phyloP scores from a whole-genome alignment of 2,888 invertebrate species.

The Chloromyia formosa region DNA sequence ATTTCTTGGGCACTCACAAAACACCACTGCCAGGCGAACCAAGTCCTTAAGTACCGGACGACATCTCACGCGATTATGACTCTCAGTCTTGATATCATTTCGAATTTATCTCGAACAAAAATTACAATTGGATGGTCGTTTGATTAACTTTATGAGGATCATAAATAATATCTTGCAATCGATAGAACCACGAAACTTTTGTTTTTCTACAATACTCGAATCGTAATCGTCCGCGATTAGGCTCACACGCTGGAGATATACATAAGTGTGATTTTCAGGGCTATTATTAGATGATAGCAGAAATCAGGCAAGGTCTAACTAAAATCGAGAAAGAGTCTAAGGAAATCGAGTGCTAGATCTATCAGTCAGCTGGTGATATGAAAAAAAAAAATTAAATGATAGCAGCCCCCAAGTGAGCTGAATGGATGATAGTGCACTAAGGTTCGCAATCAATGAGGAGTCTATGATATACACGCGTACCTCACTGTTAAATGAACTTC shows the following conservation, averaged over 20 bases:
- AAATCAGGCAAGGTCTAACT: neutral
- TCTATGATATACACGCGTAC: neutral
- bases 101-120: conserved; percentile 16
- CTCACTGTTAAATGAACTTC: neutral
- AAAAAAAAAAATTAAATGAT: neutral
- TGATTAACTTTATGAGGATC: conserved; percentile 18
- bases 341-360: neutral
- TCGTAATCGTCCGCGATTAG: neutral
- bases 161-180: conserved; percentile 8
- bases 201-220: neutral
- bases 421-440: neutral
- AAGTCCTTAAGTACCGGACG: neutral
- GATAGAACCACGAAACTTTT: neutral
- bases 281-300: neutral
- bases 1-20: neutral
- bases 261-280: neutral
- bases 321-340: no score
- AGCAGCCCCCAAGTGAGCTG: neutral
- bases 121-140: neutral
- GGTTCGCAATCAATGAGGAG: neutral
- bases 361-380: neutral
- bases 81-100: conserved; percentile 9
- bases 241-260: neutral
- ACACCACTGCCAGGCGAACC: neutral
- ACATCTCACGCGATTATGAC: conserved; percentile 32